Conservation (phyloP, 2,888 invertebrate genomes). For the Erynnis tages region DNA sequence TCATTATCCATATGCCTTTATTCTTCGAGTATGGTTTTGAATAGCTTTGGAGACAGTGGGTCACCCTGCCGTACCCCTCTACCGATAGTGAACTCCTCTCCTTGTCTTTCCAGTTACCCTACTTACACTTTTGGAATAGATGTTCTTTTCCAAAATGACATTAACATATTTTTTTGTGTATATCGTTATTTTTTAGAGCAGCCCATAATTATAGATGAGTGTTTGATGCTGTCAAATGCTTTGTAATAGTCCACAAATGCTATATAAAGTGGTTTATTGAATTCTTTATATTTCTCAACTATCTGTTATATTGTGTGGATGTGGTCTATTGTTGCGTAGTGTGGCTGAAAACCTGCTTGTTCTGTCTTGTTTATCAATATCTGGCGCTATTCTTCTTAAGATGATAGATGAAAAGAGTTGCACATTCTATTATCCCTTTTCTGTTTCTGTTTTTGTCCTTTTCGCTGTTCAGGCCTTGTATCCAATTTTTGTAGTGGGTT, state of each 20-base stretch:
- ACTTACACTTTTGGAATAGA: not conserved
- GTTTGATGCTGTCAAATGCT: conserved; percentile 4
- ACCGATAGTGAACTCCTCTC: not conserved
- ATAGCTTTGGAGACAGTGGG: no score
- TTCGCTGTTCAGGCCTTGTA: not conserved
- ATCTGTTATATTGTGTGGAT: not conserved
- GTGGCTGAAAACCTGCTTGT: not conserved
- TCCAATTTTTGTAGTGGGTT: not conserved
- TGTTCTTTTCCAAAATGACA: not conserved
- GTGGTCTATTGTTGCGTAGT: not conserved
- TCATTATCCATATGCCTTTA: conserved; percentile 3
- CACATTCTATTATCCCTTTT: not conserved
- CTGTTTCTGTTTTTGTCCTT: not conserved
- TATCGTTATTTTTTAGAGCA: not conserved
- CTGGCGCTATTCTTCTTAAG: not conserved
- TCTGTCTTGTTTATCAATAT: not conserved
- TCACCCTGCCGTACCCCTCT: not conserved
- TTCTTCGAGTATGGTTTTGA: not conserved
- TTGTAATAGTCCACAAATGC: conserved; percentile 2
- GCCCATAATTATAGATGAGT: conserved; percentile 1
- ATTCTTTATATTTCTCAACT: not conserved
- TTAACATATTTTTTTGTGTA: not conserved
- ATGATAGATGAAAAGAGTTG: not conserved
- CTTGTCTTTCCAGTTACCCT: not conserved
- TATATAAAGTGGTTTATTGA: not conserved